Conservation (phyloP, 1,140 invertebrate species). For the Gyrodactylus bullatarudis region DNA sequence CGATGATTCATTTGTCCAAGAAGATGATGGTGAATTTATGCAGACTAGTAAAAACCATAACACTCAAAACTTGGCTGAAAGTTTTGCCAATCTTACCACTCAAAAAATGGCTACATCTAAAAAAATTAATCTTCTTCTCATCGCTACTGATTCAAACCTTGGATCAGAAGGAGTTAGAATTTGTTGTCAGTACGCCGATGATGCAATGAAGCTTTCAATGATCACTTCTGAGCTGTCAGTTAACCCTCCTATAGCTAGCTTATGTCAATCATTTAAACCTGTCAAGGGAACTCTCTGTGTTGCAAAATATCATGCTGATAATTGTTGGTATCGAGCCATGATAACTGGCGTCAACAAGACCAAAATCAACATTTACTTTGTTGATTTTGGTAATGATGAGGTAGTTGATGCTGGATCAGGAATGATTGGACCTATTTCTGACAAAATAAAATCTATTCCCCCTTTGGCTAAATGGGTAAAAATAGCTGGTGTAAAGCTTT, state of each 20-base stretch:
- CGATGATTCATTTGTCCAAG: slow-evolving; percentile 2
- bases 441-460: background rate
- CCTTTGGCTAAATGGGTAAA: background rate
- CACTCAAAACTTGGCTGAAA: background rate
- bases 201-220: slow-evolving; percentile 21
- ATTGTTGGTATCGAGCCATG: slow-evolving; percentile 14
- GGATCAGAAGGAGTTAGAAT: slow-evolving; percentile 24
- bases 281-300: slow-evolving; percentile 52
- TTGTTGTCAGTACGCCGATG: slow-evolving; percentile 47
- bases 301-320: slow-evolving; percentile 37
- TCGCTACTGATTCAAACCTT: background rate
- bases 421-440: background rate
- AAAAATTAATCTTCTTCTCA: background rate
- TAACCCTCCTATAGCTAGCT: slow-evolving; percentile 49
- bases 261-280: slow-evolving; percentile 47
- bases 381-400: slow-evolving; percentile 5
- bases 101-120: background rate
- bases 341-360: background rate
- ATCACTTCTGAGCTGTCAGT: slow-evolving; percentile 27
- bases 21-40: slow-evolving; percentile 3
- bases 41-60: background rate
- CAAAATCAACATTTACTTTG: background rate
- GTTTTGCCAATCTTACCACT: background rate
- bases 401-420: background rate
- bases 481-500: background rate